A percentile compares a stretch with the other conserved stretches of the same genome.
These are phyloP conservation scores for Lampris megalopsis DNA, from an alignment of 2,113 vertebrate genomes.

Conservation along the genomic window DNA sequence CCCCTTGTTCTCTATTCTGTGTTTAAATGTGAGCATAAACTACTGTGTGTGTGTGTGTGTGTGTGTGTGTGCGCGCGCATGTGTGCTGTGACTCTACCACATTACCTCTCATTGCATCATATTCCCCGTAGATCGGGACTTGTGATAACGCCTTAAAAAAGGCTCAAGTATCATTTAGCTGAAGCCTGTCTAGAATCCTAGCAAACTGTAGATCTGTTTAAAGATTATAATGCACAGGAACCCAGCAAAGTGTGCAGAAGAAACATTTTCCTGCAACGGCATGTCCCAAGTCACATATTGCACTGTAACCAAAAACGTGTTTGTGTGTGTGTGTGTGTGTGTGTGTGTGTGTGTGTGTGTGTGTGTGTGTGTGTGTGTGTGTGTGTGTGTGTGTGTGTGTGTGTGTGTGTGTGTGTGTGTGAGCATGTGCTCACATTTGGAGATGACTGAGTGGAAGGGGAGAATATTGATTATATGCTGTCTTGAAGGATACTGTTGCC, in stretches of 20 bases:
- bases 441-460: conserved; percentile 31
- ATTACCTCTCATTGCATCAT: conserved; percentile 69
- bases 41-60: neutral
- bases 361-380: conserved; percentile 1
- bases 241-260: conserved; percentile 1
- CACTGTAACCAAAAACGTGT: neutral
- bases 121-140: conserved; percentile 2
- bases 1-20: neutral
- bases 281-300: conserved; percentile 11
- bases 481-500: conserved; percentile 26
- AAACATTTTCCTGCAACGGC: conserved; percentile 10
- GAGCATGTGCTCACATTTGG: neutral
- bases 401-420: neutral
- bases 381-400: conserved; percentile 31
- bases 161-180: conserved; percentile 15
- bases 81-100: conserved; percentile 16
- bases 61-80: too few relatives aligned
- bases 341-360: conserved; percentile 15
- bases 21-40: conserved; percentile 8
- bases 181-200: conserved; percentile 20
- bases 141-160: conserved; percentile 31
- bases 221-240: conserved; percentile 38
- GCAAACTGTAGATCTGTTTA: conserved; percentile 40
- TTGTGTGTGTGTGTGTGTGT: conserved; percentile 19
- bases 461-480: conserved; percentile 63